Evolutionary conservation across 35 echinoderm and acorn worm species (phyloP).

Genomic region (Ptychodera flava): DNA sequence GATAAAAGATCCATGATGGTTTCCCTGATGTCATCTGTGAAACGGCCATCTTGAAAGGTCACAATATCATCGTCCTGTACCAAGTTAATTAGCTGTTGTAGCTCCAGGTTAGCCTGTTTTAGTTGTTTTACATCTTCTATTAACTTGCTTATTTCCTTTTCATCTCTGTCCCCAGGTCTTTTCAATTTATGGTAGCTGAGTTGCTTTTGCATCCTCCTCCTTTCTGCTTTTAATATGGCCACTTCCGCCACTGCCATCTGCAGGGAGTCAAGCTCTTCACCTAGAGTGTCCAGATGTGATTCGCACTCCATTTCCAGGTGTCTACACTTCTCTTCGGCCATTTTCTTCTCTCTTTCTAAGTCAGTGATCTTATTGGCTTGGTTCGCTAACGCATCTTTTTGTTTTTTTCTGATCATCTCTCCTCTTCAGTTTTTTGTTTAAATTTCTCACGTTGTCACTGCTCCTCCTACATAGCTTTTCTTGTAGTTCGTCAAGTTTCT

Average conservation of each 20-base stretch:
- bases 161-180: background rate
- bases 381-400: background rate
- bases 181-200: background rate
- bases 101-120: background rate
- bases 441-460: background rate
- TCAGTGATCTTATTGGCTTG: background rate
- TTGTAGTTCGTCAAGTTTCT: background rate
- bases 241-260: background rate
- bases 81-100: background rate
- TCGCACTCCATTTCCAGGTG: background rate
- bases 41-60: constrained; percentile 15
- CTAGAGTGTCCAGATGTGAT: background rate
- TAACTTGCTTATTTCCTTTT: background rate
- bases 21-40: constrained; percentile 21
- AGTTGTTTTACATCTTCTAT: background rate
- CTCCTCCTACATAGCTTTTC: background rate
- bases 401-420: background rate
- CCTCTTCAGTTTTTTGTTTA: background rate
- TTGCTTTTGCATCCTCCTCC: background rate
- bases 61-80: constrained; percentile 5
- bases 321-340: background rate
- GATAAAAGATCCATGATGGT: constrained; percentile 31
- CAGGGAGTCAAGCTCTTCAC: background rate
- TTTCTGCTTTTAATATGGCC: background rate
- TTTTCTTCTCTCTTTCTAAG: background rate